A percentile compares a stretch with the other conserved stretches of the same genome.
These are phyloP conservation scores for Notiomystis cincta DNA, from an alignment of 2,113 vertebrate species.

Conservation along the genomic window DNA sequence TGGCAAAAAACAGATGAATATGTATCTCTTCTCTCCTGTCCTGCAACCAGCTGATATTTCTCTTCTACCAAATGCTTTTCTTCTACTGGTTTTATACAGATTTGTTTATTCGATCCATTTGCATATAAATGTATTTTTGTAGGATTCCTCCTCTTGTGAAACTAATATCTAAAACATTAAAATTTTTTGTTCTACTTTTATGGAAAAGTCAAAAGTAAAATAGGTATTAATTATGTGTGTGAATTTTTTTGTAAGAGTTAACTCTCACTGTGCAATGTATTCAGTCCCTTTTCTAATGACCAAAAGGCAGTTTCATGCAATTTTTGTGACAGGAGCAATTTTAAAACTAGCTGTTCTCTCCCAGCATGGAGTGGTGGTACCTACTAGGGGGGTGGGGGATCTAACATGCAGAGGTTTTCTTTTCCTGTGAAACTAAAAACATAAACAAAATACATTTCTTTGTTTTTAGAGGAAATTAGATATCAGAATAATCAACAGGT, in stretches of 20 bases:
- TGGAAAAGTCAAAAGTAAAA: neutral
- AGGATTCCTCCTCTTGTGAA: neutral
- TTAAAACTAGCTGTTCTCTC: neutral
- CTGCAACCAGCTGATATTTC: neutral
- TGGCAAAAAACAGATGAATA: neutral
- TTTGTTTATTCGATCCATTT: neutral
- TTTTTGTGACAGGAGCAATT: neutral
- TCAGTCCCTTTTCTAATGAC: neutral
- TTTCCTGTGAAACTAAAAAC: neutral
- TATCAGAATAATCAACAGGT: neutral
- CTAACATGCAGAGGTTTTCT: neutral
- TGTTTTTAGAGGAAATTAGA: neutral
- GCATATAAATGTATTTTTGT: neutral
- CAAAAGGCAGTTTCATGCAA: neutral
- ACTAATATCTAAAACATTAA: neutral
- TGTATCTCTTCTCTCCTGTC: neutral
- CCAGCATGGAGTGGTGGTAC: neutral
- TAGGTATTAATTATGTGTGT: neutral
- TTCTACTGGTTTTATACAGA: neutral
- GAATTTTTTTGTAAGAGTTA: neutral
- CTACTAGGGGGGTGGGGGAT: rapidly evolving
- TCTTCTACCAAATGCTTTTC: neutral
- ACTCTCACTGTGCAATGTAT: neutral
- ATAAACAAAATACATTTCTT: neutral
- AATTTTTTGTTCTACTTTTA: neutral